A percentile compares a stretch with the other conserved stretches of the same genome.
phyloP scores from a whole-genome alignment of 2,797 vertebrate species.

The Miichthys miiuy region DNA sequence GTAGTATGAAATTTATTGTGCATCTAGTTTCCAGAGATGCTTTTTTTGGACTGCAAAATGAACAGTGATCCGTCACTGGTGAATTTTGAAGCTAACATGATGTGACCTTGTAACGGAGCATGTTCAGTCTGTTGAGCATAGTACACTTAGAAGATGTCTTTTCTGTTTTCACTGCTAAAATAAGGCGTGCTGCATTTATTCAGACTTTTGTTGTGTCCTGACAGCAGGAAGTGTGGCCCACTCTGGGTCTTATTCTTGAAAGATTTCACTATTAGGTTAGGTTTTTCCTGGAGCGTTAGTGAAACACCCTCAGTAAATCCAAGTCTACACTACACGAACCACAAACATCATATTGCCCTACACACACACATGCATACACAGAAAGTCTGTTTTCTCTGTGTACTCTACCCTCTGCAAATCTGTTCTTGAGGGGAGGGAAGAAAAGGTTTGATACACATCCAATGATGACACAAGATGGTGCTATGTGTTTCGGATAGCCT shows the following conservation, averaged over 20 bases:
- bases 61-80: background rate
- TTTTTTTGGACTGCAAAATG: constrained; percentile 10
- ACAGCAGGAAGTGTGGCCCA: constrained; percentile 45
- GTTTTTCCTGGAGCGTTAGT: constrained; percentile 11
- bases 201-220: constrained; percentile 4
- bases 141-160: background rate
- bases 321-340: constrained; percentile 37
- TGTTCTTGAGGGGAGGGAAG: constrained; percentile 24
- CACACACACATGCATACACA: constrained; percentile 43
- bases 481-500: constrained; percentile 59
- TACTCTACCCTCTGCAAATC: constrained; percentile 50
- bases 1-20: constrained; percentile 7
- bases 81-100: constrained; percentile 2
- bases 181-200: background rate
- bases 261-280: constrained; percentile 40
- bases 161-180: background rate
- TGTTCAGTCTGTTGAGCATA: background rate
- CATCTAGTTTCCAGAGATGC: background rate
- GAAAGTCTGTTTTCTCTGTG: constrained; percentile 48
- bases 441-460: constrained; percentile 61
- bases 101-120: background rate
- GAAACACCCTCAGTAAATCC: constrained; percentile 39
- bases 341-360: constrained; percentile 39
- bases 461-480: constrained; percentile 69
- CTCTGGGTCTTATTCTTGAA: constrained; percentile 42